Evolutionary conservation across 2,888 invertebrate species (phyloP), one percentile per base, ranked within the genome.

Genomic region (Carterocephalus palaemon): DNA sequence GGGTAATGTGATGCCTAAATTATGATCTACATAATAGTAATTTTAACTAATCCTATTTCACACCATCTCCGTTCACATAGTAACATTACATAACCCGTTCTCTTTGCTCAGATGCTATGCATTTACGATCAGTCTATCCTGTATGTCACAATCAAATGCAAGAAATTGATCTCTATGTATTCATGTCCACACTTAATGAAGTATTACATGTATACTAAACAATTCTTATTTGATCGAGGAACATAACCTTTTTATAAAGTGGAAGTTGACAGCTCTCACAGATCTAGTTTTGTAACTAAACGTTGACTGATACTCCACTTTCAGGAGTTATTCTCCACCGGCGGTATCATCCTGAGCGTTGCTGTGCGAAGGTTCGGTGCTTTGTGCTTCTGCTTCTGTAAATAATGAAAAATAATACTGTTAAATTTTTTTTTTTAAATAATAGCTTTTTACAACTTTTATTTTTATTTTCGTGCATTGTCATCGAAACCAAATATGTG

Each of bases 341-440:
- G 20, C 22, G 4, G 56, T 50, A 12, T 66, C 63, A 22, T 74
- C 82, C 37, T 77, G 68, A 4, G 84, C 80, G 52, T 67, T 65
- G 53, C 74, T 83, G 59, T 86, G 84, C n/a, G 81, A 78, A 0
- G 85, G 81, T 47, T 86, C 83, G 2, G 69, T 59, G 29, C 54
- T 59, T 51, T 78, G 78, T 19, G 71, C 71, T 53, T 81, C 84
- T 2, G 82, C 80, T 61, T 81, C 86, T 86, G 67, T 29, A 60
- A 72, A 64, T 28, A 58, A n/a, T n/a, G n/a, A 56, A 48, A 39
- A 46, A 48, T 31, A 41, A 50, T 4, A 39, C 9, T 13, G 2
- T 16, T 13, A 10, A 20, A 7, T 40, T 33, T 47, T 31, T 43
- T 43, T 51, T 48, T 8, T 29, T 20, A 17, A 7, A 33, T n/a